Conservation (phyloP, 1,140 invertebrate genomes). For the Eriosoma lanigerum region DNA sequence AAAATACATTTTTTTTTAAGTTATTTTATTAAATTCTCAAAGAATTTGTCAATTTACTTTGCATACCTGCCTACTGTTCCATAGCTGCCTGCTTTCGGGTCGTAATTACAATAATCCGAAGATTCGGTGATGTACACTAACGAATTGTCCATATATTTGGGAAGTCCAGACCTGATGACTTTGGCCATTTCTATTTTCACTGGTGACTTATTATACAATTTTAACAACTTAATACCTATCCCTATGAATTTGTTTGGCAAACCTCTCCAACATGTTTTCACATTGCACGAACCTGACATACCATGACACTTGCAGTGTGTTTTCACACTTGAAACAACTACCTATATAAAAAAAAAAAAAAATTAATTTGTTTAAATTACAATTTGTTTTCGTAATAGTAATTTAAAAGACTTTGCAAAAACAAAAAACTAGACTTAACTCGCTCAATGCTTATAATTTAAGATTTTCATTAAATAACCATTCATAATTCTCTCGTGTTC, state of each 20-base stretch:
- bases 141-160: conserved; percentile 61
- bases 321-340: conserved; percentile 62
- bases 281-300: conserved; percentile 68
- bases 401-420: too few relatives aligned
- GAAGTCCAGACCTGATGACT: not conserved
- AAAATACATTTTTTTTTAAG: conserved; percentile 15
- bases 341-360: conserved; percentile 57
- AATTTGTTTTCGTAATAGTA: too few relatives aligned
- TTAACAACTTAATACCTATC: conserved; percentile 60
- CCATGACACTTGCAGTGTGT: conserved; percentile 71
- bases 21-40: not conserved
- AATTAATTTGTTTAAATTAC: not conserved
- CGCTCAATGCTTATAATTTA: too few relatives aligned
- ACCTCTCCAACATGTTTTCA: conserved; percentile 69
- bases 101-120: conserved; percentile 68
- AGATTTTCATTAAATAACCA: too few relatives aligned
- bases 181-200: conserved; percentile 12
- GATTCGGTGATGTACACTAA: conserved; percentile 69
- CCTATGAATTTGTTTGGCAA: conserved; percentile 60
- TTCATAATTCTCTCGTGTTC: too few relatives aligned
- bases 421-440: too few relatives aligned
- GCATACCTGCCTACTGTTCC: conserved; percentile 67
- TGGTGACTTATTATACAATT: conserved; percentile 42
- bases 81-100: conserved; percentile 65
- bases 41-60: not conserved